Percentiles rank a stretch among this genome's conserved stretches.
These are phyloP conservation scores for Xestia sexstrigata DNA, from an alignment of 2,888 invertebrate genomes.

Conservation along the genomic window DNA sequence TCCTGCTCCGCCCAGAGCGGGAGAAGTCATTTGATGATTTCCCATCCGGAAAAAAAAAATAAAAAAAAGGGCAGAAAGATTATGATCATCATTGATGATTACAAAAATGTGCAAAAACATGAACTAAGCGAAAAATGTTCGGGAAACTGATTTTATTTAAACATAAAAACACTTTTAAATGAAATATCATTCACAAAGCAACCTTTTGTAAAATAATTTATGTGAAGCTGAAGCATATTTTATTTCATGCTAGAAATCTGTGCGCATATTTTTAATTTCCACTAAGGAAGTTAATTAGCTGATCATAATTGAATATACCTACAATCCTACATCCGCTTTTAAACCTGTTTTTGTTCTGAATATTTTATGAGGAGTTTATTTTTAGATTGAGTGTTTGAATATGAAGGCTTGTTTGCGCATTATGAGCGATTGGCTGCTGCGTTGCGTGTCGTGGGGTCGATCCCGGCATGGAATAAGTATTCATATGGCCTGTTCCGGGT, in stretches of 20 bases:
- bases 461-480: no score
- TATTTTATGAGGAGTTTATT: slow-evolving; percentile 1
- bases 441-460: no score
- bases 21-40: no score
- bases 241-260: slow-evolving; percentile 27
- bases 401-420: neutral
- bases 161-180: slow-evolving; percentile 7
- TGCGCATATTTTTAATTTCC: slow-evolving; percentile 6
- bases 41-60: no score
- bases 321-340: slow-evolving; percentile 1
- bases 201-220: slow-evolving; percentile 1
- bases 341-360: slow-evolving; percentile 6
- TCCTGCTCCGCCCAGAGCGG: no score
- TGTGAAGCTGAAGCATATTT: neutral
- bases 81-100: no score
- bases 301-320: slow-evolving; percentile 33
- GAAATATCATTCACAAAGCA: slow-evolving; percentile 14
- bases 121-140: neutral
- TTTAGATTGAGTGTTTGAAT: neutral
- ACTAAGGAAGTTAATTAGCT: slow-evolving; percentile 29
- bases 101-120: neutral
- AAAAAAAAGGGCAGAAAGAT: no score
- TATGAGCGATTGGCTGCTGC: no score
- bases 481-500: no score
- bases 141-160: neutral